These are phyloP conservation scores for Drosophila meridionalis DNA, from an alignment of 2,888 invertebrate species.

Conservation along the genomic window DNA sequence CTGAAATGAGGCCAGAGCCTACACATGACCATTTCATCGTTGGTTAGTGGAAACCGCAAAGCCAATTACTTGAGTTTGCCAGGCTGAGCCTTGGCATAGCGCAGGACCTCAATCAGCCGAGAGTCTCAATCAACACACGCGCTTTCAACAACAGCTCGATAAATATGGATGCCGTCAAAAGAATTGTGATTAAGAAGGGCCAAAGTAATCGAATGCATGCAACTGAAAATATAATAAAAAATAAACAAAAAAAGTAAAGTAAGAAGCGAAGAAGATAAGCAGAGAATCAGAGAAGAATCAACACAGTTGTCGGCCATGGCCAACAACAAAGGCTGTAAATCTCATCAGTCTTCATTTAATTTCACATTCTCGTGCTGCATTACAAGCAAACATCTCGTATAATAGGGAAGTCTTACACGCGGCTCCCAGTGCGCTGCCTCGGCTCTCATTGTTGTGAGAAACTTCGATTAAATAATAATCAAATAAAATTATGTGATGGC, in stretches of 20 bases:
- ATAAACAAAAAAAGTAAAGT: not conserved
- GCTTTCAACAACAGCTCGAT: slow-evolving; percentile 16
- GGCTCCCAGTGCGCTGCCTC: slow-evolving; percentile 16
- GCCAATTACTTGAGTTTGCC: slow-evolving; percentile 58
- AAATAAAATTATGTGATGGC: slow-evolving; percentile 71
- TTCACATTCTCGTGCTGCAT: slow-evolving; percentile 56
- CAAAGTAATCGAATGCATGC: slow-evolving; percentile 25
- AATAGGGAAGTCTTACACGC: slow-evolving; percentile 7
- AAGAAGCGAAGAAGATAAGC: not conserved
- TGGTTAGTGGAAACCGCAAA: slow-evolving; percentile 42
- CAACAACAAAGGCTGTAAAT: slow-evolving; percentile 61
- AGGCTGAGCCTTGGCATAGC: not conserved
- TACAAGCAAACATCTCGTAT: slow-evolving; percentile 18
- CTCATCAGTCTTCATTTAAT: slow-evolving; percentile 79
- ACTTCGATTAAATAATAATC: slow-evolving; percentile 77
- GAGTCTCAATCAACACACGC: slow-evolving; percentile 27
- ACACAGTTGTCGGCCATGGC: slow-evolving; percentile 4
- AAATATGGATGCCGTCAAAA: slow-evolving; percentile 23
- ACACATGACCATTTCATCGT: slow-evolving; percentile 6
- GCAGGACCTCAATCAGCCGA: slow-evolving; percentile 14
- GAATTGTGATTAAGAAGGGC: slow-evolving; percentile 32
- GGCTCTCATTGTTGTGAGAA: slow-evolving; percentile 69
- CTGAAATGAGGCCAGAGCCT: slow-evolving; percentile 3
- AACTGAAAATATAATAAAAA: not conserved
- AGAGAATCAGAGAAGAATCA: slow-evolving; percentile 1